These are phyloP conservation scores for Heliconius ethilla DNA, from an alignment of 2,888 invertebrate species.

Conservation along the genomic window DNA sequence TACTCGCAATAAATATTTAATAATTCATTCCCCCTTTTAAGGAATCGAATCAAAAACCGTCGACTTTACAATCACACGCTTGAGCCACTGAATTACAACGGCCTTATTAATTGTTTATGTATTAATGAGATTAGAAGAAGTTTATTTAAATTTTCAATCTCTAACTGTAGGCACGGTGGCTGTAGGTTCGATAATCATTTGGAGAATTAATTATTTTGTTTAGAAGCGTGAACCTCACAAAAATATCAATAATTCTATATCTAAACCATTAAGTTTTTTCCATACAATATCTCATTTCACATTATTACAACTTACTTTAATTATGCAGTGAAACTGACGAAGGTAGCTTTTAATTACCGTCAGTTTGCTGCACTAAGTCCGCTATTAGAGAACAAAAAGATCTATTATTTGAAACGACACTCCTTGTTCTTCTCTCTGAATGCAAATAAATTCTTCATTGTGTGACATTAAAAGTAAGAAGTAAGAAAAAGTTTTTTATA, in stretches of 20 bases:
- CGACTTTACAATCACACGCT: neutral
- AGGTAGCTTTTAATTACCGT: constrained; percentile 13
- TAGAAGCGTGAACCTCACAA: neutral
- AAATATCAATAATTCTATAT: neutral
- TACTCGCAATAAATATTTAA: neutral
- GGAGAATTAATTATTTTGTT: neutral
- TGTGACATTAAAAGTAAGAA: neutral
- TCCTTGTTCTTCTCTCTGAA: constrained; percentile 3
- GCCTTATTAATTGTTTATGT: too few species aligned
- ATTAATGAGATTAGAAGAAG: neutral
- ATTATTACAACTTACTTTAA: constrained; percentile 12
- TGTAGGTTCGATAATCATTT: neutral
- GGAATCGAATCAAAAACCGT: neutral
- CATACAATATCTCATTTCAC: neutral
- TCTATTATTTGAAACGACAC: constrained; percentile 6
- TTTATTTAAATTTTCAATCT: neutral
- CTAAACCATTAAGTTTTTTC: neutral
- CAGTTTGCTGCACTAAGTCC: constrained; percentile 11
- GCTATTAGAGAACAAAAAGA: constrained; percentile 21
- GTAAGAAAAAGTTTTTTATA: neutral
- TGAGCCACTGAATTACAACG: neutral
- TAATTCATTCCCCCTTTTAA: neutral
- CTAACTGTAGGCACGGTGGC: neutral
- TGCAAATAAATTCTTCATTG: neutral
- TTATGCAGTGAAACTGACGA: neutral